Conservation (phyloP, 2,888 invertebrate genomes). For the Artemia sinica region DNA sequence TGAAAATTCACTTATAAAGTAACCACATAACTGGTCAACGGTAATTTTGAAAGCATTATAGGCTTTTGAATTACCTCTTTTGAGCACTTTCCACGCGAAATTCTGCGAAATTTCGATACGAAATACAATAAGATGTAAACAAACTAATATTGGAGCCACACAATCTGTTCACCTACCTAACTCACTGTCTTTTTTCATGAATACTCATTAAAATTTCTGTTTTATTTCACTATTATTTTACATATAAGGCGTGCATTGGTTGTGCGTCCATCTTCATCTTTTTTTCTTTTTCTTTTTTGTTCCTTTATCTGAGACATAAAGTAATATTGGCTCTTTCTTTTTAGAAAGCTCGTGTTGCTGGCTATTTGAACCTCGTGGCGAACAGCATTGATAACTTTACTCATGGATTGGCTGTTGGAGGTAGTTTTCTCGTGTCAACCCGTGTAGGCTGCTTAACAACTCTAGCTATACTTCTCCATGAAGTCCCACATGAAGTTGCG, state of each 20-base stretch:
- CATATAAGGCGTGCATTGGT: not conserved
- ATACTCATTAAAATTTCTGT: not conserved
- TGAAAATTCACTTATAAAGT: too few relatives aligned
- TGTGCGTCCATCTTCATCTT: not conserved
- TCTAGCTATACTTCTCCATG: constrained; percentile 81
- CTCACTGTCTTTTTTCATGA: too few relatives aligned
- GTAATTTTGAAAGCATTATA: too few relatives aligned
- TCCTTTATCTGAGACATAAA: not conserved
- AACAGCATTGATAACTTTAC: constrained; percentile 97
- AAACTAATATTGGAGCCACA: too few relatives aligned
- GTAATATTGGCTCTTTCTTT: constrained; percentile 11
- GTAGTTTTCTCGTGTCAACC: constrained; percentile 80
- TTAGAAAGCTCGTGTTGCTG: constrained; percentile 44
- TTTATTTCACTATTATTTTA: not conserved
- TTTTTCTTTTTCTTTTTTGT: constrained; percentile 9
- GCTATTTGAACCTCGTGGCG: constrained; percentile 84
- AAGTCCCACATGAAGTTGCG: constrained; percentile 96
- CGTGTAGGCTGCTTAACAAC: constrained; percentile 80
- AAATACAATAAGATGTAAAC: too few relatives aligned
- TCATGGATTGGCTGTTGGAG: constrained; percentile 92
- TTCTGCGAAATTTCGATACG: too few relatives aligned
- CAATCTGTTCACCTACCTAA: too few relatives aligned
- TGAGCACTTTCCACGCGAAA: too few relatives aligned
- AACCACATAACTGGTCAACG: too few relatives aligned
- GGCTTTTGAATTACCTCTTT: too few relatives aligned